These are phyloP conservation scores for Edolisoma coerulescens DNA, from an alignment of 2,113 vertebrate genomes.

Conservation along the genomic window DNA sequence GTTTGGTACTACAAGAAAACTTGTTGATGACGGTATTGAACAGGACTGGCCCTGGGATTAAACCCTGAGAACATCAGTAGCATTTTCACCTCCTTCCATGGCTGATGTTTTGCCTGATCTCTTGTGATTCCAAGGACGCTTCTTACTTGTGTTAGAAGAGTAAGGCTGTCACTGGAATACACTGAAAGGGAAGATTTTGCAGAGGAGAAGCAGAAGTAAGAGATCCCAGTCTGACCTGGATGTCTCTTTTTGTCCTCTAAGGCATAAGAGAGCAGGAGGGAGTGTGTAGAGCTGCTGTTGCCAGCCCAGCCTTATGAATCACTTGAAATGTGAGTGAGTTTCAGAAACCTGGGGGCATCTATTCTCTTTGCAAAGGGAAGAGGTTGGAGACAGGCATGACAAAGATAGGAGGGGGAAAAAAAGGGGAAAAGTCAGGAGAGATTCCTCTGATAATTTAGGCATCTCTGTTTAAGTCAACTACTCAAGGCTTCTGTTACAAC, in stretches of 20 bases:
- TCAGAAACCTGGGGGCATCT: fast-evolving
- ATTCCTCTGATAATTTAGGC: neutral
- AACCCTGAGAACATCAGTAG: neutral
- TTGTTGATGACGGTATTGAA: neutral
- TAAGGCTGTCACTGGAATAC: neutral
- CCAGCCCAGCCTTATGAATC: neutral
- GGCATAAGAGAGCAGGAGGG: neutral
- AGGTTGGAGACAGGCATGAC: neutral
- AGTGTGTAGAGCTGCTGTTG: neutral
- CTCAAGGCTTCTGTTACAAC: neutral
- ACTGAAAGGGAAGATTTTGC: neutral
- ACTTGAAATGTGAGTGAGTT: neutral
- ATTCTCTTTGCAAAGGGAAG: neutral
- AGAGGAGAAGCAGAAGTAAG: neutral
- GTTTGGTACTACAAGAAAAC: neutral
- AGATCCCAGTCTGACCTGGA: neutral
- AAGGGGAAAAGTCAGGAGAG: neutral
- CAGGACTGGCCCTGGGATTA: too few relatives aligned
- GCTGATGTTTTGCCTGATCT: neutral
- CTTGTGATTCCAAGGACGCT: neutral
- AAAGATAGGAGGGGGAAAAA: neutral
- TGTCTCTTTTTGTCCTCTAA: neutral
- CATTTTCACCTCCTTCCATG: neutral
- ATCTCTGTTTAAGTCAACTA: neutral
- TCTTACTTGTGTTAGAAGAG: neutral